Base-by-base conservation (phyloP, 1,140 invertebrate species). In the Drosophila pseudoobscura region DNA sequence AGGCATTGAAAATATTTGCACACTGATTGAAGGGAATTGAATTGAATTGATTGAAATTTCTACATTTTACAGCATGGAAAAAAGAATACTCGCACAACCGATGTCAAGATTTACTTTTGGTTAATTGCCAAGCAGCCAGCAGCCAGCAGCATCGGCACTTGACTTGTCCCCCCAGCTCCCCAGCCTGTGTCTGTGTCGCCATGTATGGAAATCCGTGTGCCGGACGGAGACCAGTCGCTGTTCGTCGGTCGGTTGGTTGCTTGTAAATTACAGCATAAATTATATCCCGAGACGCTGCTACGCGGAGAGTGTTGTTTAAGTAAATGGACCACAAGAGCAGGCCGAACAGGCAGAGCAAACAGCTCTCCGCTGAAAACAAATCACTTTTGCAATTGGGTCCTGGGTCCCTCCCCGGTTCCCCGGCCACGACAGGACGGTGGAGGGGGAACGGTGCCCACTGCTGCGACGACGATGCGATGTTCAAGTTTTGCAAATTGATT, bases 1-100 rank as follows among this genome's bases (percentile, higher is more conserved):
- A 35, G 11, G 31, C 9, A 35, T 39, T 13, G 35, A 39, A 56
- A 69, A 64, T 69, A 69, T 68, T 69, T 69, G 65, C 63, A 56
- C 73, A 55, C 72, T 76, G 73, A 76, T 76, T 76, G 73, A 76
- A 75, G 72, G 75, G 73, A 76, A 75, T 75, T 76, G 73, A 76
- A 75, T 62, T 68, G 73, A 76, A 75, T 75, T 75, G 61, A 75
- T 75, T 44, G 71, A 65, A 75, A 75, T 75, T 75, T 74, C 47
- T 54, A 75, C 60, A 56, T 41, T 56, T 56, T 45, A 31, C 24
- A 46, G 11, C 35, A 50, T 64, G 20, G 44, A 2, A n/a, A 29
- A 24, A 29, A 39, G 11, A 39, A 26, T 26, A 39, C 20, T 20
- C 20, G 20, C 2, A 20, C 35, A 39, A 39, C 63, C 44, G 65